A percentile compares a stretch with the other conserved stretches of the same genome.
Evolutionary conservation across 23 tunicate genomes (phyloP).

Genomic region (Trididemnum nubilum): DNA sequence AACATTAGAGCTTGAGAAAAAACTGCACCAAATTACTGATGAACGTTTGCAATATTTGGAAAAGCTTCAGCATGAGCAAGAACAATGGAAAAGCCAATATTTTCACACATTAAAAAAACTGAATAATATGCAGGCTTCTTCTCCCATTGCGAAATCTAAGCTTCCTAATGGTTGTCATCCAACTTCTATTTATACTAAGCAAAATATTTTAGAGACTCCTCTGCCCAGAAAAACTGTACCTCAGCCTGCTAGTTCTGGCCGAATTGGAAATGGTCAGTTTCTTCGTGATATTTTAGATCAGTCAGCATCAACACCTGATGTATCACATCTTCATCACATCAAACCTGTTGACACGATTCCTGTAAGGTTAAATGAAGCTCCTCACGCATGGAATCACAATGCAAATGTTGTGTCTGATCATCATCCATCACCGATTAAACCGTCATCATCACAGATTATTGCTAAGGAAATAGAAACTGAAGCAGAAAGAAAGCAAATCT

Average conservation of each 20-base stretch:
- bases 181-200: neutral
- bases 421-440: constrained; percentile 25
- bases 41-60: constrained; percentile 33
- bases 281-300: constrained; percentile 39
- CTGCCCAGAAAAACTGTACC: constrained; percentile 22
- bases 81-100: constrained; percentile 35
- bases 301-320: constrained; percentile 30
- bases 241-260: neutral
- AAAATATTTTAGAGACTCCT: constrained; percentile 9
- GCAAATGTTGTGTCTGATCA: neutral
- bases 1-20: constrained; percentile 36
- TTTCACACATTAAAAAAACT: constrained; percentile 26
- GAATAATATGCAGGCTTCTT: neutral
- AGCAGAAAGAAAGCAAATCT: constrained; percentile 44
- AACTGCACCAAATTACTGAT: constrained; percentile 24
- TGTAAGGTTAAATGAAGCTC: neutral
- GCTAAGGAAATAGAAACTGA: constrained; percentile 50
- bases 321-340: neutral
- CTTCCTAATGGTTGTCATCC: neutral
- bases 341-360: constrained; percentile 9
- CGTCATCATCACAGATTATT: neutral
- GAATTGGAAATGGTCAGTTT: constrained; percentile 23
- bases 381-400: neutral
- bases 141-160: neutral
- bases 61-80: constrained; percentile 43